Percentiles rank a stretch among this genome's conserved stretches.
phyloP scores from a whole-genome alignment of 2,797 vertebrate genomes.

The Buceros bicornis region DNA sequence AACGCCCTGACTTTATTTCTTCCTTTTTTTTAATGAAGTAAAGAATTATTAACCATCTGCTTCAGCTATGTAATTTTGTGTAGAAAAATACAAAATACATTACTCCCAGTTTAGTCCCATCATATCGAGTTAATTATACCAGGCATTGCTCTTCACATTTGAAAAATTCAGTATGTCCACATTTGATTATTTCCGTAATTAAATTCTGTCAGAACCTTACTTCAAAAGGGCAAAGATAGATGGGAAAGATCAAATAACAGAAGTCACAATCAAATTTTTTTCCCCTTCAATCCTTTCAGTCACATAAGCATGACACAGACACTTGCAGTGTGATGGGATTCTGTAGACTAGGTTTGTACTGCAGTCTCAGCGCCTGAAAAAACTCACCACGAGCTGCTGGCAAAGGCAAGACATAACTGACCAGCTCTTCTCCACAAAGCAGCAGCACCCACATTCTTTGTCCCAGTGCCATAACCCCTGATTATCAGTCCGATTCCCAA shows the following conservation, averaged over 20 bases:
- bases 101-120: not conserved
- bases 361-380: not conserved
- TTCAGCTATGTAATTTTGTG: not conserved
- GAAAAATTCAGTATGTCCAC: not conserved
- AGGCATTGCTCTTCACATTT: rapidly evolving
- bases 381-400: not conserved
- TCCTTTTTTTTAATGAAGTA: not conserved
- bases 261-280: not conserved
- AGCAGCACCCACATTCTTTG: not conserved
- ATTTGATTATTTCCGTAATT: not conserved
- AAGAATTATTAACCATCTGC: not conserved
- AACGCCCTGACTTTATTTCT: not conserved
- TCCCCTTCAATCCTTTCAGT: not conserved
- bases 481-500: not conserved
- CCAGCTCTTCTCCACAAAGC: not conserved
- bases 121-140: not conserved
- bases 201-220: not conserved
- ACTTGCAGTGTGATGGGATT: not conserved
- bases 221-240: not conserved
- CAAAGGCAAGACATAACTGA: not conserved
- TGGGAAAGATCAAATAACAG: not conserved
- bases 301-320: rapidly evolving
- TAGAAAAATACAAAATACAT: not conserved
- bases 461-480: not conserved
- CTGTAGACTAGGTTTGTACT: not conserved